Percentiles rank a stretch among this genome's conserved stretches.
Evolutionary conservation across 2,113 vertebrate genomes (phyloP).

Genomic region (Pelodiscus sinensis): DNA sequence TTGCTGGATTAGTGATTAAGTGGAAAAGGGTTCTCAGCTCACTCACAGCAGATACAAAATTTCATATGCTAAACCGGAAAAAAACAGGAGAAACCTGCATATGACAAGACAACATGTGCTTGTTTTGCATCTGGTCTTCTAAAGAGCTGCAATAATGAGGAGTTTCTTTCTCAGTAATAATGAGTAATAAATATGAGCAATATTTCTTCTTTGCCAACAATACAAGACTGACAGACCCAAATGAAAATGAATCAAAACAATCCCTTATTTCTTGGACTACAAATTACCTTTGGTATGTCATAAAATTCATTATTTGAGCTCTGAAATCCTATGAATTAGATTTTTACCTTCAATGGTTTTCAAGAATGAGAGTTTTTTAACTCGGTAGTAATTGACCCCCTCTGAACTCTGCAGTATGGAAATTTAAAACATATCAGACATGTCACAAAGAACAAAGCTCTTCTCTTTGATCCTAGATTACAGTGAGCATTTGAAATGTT

Average conservation of each 20-base stretch:
- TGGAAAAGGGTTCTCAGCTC: not conserved
- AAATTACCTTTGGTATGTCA: constrained; percentile 14
- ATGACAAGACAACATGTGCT: no score
- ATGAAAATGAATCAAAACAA: constrained; percentile 16
- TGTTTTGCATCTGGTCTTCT: no score
- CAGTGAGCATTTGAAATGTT: constrained; percentile 21
- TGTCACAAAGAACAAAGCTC: constrained; percentile 41
- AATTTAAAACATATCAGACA: constrained; percentile 46
- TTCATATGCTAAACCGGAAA: not conserved
- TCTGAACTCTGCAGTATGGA: constrained; percentile 49
- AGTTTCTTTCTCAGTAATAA: not conserved
- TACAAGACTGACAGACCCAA: constrained; percentile 10
- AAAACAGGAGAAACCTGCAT: not conserved
- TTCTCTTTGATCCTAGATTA: constrained; percentile 55
- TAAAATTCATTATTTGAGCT: not conserved
- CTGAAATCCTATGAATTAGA: constrained; percentile 19
- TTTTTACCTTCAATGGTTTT: constrained; percentile 33
- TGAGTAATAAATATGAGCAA: not conserved
- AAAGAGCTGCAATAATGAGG: not conserved
- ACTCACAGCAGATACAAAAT: not conserved
- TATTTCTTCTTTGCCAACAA: constrained; percentile 15
- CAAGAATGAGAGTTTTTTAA: constrained; percentile 38
- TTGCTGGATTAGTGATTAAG: constrained; percentile 14
- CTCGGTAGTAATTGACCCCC: constrained; percentile 2
- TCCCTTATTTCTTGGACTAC: not conserved